A percentile compares a stretch with the other conserved stretches of the same genome.
Conservation (phyloP, 2,113 vertebrate species). For the Petaurus breviceps region DNA sequence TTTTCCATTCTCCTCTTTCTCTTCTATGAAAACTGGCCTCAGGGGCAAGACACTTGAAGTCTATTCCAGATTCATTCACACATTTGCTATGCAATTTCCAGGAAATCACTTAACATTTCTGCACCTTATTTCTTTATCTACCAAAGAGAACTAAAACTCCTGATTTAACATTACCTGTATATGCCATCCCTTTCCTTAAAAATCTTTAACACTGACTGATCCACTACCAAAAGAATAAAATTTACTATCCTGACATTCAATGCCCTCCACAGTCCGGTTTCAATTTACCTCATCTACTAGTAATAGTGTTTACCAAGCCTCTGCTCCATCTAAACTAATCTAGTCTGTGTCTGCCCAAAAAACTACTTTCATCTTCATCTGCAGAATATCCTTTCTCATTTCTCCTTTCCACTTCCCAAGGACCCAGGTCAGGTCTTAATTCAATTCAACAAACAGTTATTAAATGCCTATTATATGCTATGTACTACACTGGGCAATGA, state of each 20-base stretch:
- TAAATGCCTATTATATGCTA: background rate
- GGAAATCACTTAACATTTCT: background rate
- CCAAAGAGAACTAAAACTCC: background rate
- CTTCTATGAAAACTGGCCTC: background rate
- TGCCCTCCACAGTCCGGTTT: background rate
- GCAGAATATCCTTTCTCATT: background rate
- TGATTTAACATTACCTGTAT: background rate
- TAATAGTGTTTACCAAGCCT: background rate
- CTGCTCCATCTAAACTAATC: background rate
- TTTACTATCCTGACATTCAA: background rate
- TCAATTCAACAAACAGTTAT: background rate
- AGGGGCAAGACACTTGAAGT: background rate
- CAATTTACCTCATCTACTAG: background rate
- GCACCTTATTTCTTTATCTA: background rate
- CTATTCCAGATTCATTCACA: background rate
- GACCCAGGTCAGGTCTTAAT: background rate
- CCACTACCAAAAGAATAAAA: background rate
- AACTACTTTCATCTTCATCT: background rate
- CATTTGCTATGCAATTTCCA: background rate
- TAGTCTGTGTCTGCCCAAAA: background rate
- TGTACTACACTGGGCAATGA: background rate
- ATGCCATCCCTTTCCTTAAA: background rate
- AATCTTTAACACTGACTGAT: background rate
- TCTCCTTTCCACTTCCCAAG: background rate
- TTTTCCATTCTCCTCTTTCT: background rate